A percentile compares a stretch with the other conserved stretches of the same genome.
These are phyloP conservation scores for Pagetopsis macropterus DNA, from an alignment of 2,797 vertebrate genomes.

Conservation along the genomic window DNA sequence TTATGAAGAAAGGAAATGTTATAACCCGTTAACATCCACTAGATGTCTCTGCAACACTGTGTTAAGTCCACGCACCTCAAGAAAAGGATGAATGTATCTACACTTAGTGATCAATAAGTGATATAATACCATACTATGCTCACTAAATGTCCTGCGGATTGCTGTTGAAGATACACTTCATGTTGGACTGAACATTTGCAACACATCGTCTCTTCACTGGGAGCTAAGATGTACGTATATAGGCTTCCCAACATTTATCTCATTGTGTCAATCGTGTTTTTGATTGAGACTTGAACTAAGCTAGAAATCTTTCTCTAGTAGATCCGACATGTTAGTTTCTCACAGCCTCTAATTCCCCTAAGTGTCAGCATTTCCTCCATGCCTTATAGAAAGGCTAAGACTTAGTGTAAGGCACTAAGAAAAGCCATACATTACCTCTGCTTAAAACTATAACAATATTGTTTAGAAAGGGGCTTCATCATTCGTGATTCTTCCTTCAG, in stretches of 20 bases:
- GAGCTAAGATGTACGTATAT: neutral
- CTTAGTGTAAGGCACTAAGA: neutral
- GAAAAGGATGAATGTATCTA: constrained; percentile 2
- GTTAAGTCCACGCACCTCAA: neutral
- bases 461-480: constrained; percentile 1
- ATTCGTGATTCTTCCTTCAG: neutral
- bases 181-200: neutral
- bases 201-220: neutral
- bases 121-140: constrained; percentile 5
- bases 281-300: neutral
- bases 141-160: neutral
- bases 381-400: neutral
- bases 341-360: no score
- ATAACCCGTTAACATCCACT: constrained; percentile 57
- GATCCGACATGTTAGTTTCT: constrained; percentile 7
- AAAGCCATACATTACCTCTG: constrained; percentile 7
- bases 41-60: constrained; percentile 75
- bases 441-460: neutral
- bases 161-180: neutral
- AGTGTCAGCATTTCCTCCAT: neutral
- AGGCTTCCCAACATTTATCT: neutral
- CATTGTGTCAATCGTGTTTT: neutral
- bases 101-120: constrained; percentile 13
- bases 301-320: neutral
- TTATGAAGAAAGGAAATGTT: neutral